Conservation (phyloP, 2,888 invertebrate genomes). For the Caenorhabditis drosophilae region DNA sequence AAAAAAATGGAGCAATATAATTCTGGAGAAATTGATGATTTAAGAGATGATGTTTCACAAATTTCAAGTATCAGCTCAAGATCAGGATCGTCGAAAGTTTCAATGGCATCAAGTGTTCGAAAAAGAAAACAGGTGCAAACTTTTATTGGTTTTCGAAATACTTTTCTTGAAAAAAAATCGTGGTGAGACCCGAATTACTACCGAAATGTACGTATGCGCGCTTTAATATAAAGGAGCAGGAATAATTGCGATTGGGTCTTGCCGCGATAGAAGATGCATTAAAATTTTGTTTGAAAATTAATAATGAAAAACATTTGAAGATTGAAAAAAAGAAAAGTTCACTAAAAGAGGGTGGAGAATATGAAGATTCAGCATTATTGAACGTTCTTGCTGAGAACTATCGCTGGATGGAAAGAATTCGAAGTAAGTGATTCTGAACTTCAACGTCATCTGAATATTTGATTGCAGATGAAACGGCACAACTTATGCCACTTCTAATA, state of each 20-base stretch:
- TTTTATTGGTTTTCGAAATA: too few relatives aligned
- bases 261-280: too few relatives aligned
- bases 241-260: too few relatives aligned
- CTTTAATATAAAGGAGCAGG: too few relatives aligned
- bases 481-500: conserved; percentile 52
- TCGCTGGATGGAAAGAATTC: conserved; percentile 22
- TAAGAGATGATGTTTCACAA: conserved; percentile 24
- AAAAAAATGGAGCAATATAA: conserved; percentile 34
- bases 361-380: conserved; percentile 61
- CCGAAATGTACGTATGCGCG: too few relatives aligned
- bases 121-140: conserved; percentile 51
- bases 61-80: conserved; percentile 30
- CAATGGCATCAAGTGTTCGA: conserved; percentile 49
- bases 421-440: conserved; percentile 8
- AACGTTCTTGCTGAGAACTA: conserved; percentile 48
- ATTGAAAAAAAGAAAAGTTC: conserved; percentile 61
- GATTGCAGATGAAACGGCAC: conserved; percentile 41
- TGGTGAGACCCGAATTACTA: too few relatives aligned
- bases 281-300: too few relatives aligned
- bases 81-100: conserved; percentile 23
- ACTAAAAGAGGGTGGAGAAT: conserved; percentile 64
- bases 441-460: neutral
- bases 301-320: too few relatives aligned
- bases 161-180: too few relatives aligned
- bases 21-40: conserved; percentile 33